Conservation (phyloP, 1,140 invertebrate genomes). For the Homalodisca vitripennis region DNA sequence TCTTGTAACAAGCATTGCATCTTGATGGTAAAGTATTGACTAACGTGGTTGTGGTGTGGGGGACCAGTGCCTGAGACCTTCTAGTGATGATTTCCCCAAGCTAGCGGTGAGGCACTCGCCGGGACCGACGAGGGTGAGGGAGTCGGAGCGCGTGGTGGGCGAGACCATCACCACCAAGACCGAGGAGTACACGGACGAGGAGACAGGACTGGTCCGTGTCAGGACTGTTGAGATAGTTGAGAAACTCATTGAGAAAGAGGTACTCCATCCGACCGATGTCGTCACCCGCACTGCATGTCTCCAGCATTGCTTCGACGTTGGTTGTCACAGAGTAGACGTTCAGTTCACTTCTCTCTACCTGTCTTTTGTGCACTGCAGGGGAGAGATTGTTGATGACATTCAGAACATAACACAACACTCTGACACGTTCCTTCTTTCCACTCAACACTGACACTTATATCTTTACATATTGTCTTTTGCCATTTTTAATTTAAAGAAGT, state of each 20-base stretch:
- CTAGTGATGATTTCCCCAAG: constrained; percentile 71
- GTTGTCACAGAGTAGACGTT: neutral
- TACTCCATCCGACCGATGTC: constrained; percentile 51
- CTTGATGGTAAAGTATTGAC: neutral
- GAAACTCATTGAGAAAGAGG: constrained; percentile 94
- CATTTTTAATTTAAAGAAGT: too few species aligned
- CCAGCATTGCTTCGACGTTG: neutral
- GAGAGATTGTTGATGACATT: too few species aligned
- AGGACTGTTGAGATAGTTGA: constrained; percentile 90
- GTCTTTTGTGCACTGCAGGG: neutral
- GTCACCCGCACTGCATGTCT: constrained; percentile 14
- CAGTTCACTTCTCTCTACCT: neutral
- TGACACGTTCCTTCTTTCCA: too few species aligned
- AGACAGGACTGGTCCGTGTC: constrained; percentile 79
- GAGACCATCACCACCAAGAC: constrained; percentile 83
- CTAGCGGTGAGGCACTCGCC: constrained; percentile 79
- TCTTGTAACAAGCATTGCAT: too few species aligned
- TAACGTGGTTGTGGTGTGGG: constrained; percentile 11
- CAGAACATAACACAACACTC: too few species aligned
- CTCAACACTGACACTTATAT: too few species aligned
- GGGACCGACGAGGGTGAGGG: constrained; percentile 75
- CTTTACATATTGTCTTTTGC: too few species aligned
- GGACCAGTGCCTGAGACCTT: constrained; percentile 52
- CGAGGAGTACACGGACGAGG: constrained; percentile 83
- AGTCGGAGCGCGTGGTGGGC: constrained; percentile 84